Base-by-base conservation (phyloP, 2,113 vertebrate species). In the Chrysemys picta region DNA sequence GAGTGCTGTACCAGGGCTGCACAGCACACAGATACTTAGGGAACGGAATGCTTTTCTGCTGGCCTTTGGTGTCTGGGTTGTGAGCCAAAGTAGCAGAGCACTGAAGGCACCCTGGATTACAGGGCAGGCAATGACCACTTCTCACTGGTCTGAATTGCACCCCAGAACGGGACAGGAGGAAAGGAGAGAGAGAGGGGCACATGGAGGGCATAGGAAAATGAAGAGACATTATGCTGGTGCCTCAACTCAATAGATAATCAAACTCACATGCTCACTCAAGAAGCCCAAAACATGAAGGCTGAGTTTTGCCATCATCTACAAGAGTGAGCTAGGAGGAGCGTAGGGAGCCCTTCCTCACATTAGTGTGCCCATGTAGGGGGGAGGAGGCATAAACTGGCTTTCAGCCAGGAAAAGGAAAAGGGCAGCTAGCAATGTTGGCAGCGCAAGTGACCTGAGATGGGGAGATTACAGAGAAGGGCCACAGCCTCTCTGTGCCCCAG, bases 381-480 rank as follows among this genome's bases (percentile, higher is more conserved):
- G 5, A 29, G 52, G 50, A 0, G 14, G 22, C 0, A 11, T n/a
- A 0, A 17, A 75, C 38, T 45, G 17, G 80, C 80, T 1, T 0
- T 80, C 42, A 19, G 53, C 80, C 3, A 75, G 19, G 5, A 38
- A 75, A 0, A 3, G 17, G 25, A 19, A 53, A 72, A 53, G 56
- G 53, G 72, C 2, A 1, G 38, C 72, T 1, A 42, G 1, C 19
- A 0, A 1, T 2, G 14, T 11, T 0, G 9, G 82, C 82, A 87
- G 85, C 8, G 53, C 5, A 85, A 16, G 54, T 31, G 19, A 14
- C 4, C 82, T 29, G 3, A 1, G 82, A 4, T 11, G 8, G 5
- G 16, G 49, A 12, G 25, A 2, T 1, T 29, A 59, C 72, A 38
- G 59, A 47, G 10, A 52, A 29, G 0, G 8, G 12, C 29, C 50